Percentiles rank a stretch among this genome's conserved stretches.
Conservation (phyloP, 2,888 invertebrate genomes). For the Catocala nupta region DNA sequence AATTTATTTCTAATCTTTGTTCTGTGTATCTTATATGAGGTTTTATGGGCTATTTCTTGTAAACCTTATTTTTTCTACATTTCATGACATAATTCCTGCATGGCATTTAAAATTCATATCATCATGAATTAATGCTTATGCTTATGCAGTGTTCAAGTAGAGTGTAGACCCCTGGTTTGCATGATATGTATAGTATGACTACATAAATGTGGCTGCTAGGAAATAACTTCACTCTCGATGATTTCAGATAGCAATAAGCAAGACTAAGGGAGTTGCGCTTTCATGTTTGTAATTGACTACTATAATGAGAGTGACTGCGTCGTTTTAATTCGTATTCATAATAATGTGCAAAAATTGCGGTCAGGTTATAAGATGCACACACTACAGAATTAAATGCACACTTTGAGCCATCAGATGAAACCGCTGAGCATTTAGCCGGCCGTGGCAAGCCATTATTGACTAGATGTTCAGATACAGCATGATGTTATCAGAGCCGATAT, state of each 20-base stretch:
- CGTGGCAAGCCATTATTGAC: too few relatives aligned
- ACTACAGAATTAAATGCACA: too few relatives aligned
- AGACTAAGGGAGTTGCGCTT: neutral
- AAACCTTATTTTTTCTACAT: constrained; percentile 20
- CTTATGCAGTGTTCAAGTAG: constrained; percentile 55
- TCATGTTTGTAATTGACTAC: neutral
- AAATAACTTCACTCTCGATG: neutral
- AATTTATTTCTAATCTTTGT: neutral
- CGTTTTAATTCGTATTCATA: too few relatives aligned
- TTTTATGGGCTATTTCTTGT: constrained; percentile 7
- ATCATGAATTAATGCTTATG: constrained; percentile 65
- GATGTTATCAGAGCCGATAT: too few relatives aligned
- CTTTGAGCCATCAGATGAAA: too few relatives aligned
- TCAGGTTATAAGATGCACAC: too few relatives aligned
- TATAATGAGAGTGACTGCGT: too few relatives aligned
- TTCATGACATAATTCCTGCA: constrained; percentile 46
- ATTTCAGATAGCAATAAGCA: neutral
- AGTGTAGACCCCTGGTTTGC: constrained; percentile 30
- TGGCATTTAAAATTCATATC: constrained; percentile 54
- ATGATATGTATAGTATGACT: constrained; percentile 23
- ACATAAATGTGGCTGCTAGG: neutral
- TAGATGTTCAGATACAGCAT: too few relatives aligned
- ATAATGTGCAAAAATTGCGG: too few relatives aligned
- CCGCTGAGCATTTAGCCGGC: too few relatives aligned
- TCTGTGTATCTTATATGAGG: constrained; percentile 24